phyloP scores from a whole-genome alignment of 1,140 invertebrate species.

The Formica selysi region DNA sequence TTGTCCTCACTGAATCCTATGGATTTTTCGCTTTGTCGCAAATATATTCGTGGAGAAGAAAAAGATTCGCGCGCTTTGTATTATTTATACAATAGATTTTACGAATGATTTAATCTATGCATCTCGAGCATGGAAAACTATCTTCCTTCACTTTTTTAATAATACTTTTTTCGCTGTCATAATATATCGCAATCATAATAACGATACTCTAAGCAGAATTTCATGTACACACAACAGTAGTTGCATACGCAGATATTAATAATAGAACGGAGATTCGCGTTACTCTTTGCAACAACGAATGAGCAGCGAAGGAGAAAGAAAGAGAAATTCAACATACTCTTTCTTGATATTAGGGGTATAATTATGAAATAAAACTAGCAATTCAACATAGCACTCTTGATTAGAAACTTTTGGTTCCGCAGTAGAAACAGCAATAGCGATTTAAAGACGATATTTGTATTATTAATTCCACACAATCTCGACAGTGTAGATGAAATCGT shows the following conservation, averaged over 20 bases:
- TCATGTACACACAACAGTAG: background rate
- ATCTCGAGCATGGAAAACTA: conserved; percentile 25
- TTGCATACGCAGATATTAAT: conserved; percentile 26
- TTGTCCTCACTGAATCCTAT: conserved; percentile 65
- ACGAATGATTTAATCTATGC: conserved; percentile 46
- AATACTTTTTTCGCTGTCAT: conserved; percentile 34
- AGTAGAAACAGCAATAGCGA: conserved; percentile 63
- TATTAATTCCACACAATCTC: conserved; percentile 55
- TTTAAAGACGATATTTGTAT: conserved; percentile 56
- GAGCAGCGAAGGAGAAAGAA: background rate
- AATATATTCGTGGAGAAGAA: conserved; percentile 37
- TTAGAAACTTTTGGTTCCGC: conserved; percentile 50
- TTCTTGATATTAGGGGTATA: conserved; percentile 30
- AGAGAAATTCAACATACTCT: conserved; percentile 1
- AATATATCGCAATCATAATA: conserved; percentile 22
- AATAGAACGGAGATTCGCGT: conserved; percentile 9
- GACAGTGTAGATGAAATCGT: conserved; percentile 37
- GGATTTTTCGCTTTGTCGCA: conserved; percentile 69
- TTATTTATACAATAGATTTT: conserved; percentile 32
- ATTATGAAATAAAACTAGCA: conserved; percentile 41
- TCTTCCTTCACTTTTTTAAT: conserved; percentile 36
- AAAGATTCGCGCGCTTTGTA: conserved; percentile 47
- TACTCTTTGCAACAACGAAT: background rate
- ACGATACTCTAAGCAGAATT: conserved; percentile 29
- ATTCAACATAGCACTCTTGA: conserved; percentile 51